Conservation (phyloP, 2,113 vertebrate genomes). For the Toxotes chatareus region DNA sequence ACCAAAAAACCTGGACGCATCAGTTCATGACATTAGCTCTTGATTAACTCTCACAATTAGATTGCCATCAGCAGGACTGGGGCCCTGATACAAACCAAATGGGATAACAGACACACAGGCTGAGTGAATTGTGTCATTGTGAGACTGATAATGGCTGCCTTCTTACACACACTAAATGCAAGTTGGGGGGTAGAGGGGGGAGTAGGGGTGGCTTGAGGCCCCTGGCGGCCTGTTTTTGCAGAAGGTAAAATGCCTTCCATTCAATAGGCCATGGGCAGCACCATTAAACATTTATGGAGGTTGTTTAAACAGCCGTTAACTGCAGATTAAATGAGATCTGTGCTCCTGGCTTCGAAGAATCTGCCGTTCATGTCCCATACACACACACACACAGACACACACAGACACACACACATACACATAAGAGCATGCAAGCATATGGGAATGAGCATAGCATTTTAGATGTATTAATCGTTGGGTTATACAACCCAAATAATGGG, state of each 20-base stretch:
- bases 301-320: slow-evolving; percentile 85
- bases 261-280: slow-evolving; percentile 70
- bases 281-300: slow-evolving; percentile 76
- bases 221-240: slow-evolving; percentile 73
- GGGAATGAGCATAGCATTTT: background rate
- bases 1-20: slow-evolving; percentile 41
- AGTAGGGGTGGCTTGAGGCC: slow-evolving; percentile 69
- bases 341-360: slow-evolving; percentile 60
- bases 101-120: slow-evolving; percentile 65
- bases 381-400: background rate
- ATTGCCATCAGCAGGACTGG: slow-evolving; percentile 57
- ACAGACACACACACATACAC: background rate
- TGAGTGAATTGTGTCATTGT: slow-evolving; percentile 80
- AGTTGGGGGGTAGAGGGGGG: slow-evolving; percentile 59
- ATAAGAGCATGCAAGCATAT: background rate
- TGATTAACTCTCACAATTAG: slow-evolving; percentile 70
- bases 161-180: slow-evolving; percentile 74
- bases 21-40: slow-evolving; percentile 48
- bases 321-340: slow-evolving; percentile 81
- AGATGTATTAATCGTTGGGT: no score
- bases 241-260: slow-evolving; percentile 80
- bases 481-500: no score
- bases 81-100: slow-evolving; percentile 68
- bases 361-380: slow-evolving; percentile 48
- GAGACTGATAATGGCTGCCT: slow-evolving; percentile 75